Evolutionary conservation across 2,797 vertebrate genomes (phyloP).

Genomic region (Lagocephalus sceleratus): DNA sequence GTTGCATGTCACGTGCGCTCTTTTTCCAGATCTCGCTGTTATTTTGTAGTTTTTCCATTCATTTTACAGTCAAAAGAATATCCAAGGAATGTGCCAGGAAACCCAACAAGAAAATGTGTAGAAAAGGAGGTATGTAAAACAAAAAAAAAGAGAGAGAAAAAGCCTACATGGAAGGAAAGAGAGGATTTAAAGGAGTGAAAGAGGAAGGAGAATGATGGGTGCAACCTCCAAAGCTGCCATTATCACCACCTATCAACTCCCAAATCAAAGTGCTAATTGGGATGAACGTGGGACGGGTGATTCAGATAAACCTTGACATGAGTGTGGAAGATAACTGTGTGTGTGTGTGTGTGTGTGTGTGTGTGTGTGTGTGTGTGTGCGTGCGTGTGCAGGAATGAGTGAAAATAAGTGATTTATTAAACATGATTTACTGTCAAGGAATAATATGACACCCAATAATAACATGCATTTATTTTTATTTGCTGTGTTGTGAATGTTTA

Average conservation of each 20-base stretch:
- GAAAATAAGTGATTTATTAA: slow-evolving; percentile 30
- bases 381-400: slow-evolving; percentile 13
- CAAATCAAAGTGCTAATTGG: slow-evolving; percentile 73
- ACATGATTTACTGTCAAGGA: slow-evolving; percentile 32
- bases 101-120: slow-evolving; percentile 99
- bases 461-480: slow-evolving; percentile 17
- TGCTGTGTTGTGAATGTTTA: slow-evolving; percentile 18
- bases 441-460: slow-evolving; percentile 30
- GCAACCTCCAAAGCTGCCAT: slow-evolving; percentile 69
- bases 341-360: slow-evolving; percentile 4
- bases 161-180: slow-evolving; percentile 71
- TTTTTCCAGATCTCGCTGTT: slow-evolving; percentile 95
- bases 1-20: slow-evolving; percentile 91
- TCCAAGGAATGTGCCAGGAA: slow-evolving; percentile 99
- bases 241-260: slow-evolving; percentile 70
- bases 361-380: slow-evolving; percentile 16
- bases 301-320: slow-evolving; percentile 66
- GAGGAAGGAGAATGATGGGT: slow-evolving; percentile 71
- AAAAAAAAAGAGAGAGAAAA: slow-evolving; percentile 58
- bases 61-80: slow-evolving; percentile 99
- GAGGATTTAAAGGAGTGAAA: slow-evolving; percentile 71
- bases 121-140: slow-evolving; percentile 99
- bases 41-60: slow-evolving; percentile 99
- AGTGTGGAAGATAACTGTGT: slow-evolving; percentile 45
- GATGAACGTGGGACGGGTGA: slow-evolving; percentile 67